phyloP scores from a whole-genome alignment of 2,888 invertebrate genomes.

The Hypercompe scribonia region DNA sequence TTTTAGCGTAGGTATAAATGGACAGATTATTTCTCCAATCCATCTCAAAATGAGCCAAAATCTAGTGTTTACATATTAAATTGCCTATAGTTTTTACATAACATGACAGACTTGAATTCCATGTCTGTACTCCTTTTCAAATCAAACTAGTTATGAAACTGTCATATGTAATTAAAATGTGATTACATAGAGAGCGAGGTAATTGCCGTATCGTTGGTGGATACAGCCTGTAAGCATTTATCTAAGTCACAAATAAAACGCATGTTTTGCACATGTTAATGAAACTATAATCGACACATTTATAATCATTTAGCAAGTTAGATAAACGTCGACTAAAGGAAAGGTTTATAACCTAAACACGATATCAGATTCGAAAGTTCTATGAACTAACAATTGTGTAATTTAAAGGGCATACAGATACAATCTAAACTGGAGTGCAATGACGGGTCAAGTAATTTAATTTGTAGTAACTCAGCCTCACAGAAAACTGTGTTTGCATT shows the following conservation, averaged over 20 bases:
- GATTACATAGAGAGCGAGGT: constrained; percentile 13
- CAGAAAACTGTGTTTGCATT: neutral
- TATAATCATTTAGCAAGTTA: neutral
- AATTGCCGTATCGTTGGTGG: neutral
- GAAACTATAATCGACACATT: neutral
- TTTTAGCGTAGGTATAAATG: neutral
- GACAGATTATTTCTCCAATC: neutral
- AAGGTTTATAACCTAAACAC: neutral
- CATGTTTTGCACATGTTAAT: neutral
- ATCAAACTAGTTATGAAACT: constrained; percentile 11
- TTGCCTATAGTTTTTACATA: neutral
- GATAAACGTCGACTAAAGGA: neutral
- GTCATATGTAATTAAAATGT: constrained; percentile 9
- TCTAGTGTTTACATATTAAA: neutral
- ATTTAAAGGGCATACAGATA: neutral
- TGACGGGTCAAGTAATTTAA: neutral
- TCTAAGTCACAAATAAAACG: neutral
- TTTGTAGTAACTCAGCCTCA: neutral
- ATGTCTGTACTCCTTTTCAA: neutral
- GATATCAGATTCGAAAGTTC: neutral
- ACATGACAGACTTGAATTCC: neutral
- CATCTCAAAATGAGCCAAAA: neutral
- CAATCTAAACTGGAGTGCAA: neutral
- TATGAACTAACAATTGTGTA: neutral
- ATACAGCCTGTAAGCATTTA: neutral